phyloP scores from a whole-genome alignment of 2,888 invertebrate species.

The Nomada lathburiana region DNA sequence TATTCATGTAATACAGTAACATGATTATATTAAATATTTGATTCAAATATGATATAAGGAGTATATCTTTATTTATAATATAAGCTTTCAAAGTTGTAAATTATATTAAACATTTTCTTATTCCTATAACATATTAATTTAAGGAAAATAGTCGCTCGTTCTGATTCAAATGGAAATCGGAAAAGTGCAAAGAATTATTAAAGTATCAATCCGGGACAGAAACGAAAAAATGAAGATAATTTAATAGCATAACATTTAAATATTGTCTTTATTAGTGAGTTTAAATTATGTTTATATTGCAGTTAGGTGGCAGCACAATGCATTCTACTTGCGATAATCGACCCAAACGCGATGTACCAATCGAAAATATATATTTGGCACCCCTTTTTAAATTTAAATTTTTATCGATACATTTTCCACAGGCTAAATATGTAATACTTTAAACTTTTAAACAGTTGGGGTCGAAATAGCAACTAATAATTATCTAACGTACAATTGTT shows the following conservation, averaged over 20 bases:
- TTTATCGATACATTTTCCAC: background rate
- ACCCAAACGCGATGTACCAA: background rate
- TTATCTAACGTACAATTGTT: background rate
- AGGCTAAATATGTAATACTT: background rate
- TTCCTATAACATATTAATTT: no score
- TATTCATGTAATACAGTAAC: background rate
- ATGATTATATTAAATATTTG: conserved; percentile 8
- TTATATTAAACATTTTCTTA: no score
- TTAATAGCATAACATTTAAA: background rate
- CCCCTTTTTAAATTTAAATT: conserved; percentile 48
- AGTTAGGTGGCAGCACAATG: conserved; percentile 50
- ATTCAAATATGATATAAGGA: background rate
- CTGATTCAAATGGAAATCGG: background rate
- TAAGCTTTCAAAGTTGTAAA: background rate
- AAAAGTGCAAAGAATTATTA: background rate
- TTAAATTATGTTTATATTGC: background rate
- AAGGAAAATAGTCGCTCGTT: no score
- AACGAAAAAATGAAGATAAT: background rate
- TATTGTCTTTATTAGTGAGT: background rate
- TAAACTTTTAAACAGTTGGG: background rate
- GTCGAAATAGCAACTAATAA: background rate
- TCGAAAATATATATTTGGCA: background rate
- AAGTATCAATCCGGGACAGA: background rate
- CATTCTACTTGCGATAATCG: background rate
- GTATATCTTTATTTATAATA: background rate